phyloP scores from a whole-genome alignment of 2,797 vertebrate species.

The Poecilia gillii region DNA sequence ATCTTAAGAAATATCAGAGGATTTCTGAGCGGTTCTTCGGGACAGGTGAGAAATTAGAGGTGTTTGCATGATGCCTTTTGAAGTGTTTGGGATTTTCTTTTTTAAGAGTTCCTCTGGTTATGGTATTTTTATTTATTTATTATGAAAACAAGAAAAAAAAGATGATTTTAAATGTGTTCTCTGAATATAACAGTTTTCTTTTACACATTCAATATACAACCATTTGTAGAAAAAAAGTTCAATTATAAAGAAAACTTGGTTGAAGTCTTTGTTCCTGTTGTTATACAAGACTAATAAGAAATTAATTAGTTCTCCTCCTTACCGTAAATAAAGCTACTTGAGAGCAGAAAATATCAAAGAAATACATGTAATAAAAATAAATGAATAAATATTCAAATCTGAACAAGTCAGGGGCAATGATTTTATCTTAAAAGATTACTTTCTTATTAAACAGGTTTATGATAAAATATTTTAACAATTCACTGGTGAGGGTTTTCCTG shows the following conservation, averaged over 20 bases:
- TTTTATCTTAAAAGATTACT: background rate
- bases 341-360: background rate
- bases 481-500: background rate
- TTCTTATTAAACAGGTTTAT: background rate
- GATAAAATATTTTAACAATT: background rate
- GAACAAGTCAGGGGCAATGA: background rate
- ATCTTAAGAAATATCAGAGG: conserved; percentile 5
- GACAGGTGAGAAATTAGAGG: conserved; percentile 23
- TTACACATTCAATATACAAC: background rate
- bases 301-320: background rate
- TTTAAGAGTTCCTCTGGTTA: background rate
- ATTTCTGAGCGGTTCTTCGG: conserved; percentile 19
- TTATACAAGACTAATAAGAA: background rate
- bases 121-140: conserved; percentile 2
- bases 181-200: background rate
- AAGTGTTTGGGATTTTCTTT: background rate
- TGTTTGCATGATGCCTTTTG: conserved; percentile 22
- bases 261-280: background rate
- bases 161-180: background rate
- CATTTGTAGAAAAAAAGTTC: background rate
- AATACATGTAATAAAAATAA: background rate
- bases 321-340: background rate
- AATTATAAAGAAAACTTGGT: background rate
- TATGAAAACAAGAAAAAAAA: conserved; percentile 1
- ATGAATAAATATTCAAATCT: no score